Base-by-base conservation (phyloP, 2,113 vertebrate species). In the Scatophagus argus region DNA sequence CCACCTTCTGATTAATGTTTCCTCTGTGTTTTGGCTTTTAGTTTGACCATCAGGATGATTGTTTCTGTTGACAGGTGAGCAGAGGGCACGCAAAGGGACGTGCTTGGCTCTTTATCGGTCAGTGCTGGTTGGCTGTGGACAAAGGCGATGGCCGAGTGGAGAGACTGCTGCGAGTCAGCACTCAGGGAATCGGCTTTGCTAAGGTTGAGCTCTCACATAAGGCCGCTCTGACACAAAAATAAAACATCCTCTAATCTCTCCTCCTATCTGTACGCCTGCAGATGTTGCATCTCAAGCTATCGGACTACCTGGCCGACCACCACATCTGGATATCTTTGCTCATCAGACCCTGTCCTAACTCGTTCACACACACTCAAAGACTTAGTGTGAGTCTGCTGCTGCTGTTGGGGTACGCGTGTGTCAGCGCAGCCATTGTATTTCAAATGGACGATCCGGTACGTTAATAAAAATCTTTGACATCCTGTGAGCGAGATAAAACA, bases 61-160 rank as follows among this genome's bases (percentile, higher is more conserved):
- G 1, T 44, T 65, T n/a, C n/a, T 64, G 6, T 49, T 19, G 61
- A 17, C 71, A 93, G 92, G 55, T 91, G 49, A 78, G 16, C 49
- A 27, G 86, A 67, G 81, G 91, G 89, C 47, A 74, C 36, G 71
- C 14, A 2, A 5, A 64, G 38, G 5, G 81, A 68, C 44, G 43
- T 5, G 66, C 86, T 43, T 96, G 95, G 95, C 75, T 94, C 76
- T 96, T 96, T 74, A 83, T 88, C 1, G 90, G 90, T 1, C 93
- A 93, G 87, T 94, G 95, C 87, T 97, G 96, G 96, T 72, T 97
- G 73, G 92, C 95, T 8, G 90, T 86, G 0, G 82, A 87, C 74
- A 79, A 90, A 86, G 67, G 56, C 0, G 94, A 96, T 5, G 95
- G 96, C 6, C 84, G 10, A 5, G 95, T 96, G 47, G 92, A 94